These are phyloP conservation scores for Diachasma alloeum DNA, from an alignment of 1,140 invertebrate species.

Conservation along the genomic window DNA sequence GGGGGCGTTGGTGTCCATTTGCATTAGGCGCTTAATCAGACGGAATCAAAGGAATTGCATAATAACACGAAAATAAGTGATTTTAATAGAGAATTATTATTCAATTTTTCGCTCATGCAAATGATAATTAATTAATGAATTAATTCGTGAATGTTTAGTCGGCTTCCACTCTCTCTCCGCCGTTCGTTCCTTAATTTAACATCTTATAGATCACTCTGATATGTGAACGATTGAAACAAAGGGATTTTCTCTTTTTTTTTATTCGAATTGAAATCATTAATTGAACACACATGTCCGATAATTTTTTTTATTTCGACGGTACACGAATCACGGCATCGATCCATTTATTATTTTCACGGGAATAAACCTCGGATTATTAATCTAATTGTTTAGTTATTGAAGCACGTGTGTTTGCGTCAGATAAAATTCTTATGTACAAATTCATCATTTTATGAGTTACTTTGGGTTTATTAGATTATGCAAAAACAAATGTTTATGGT, in stretches of 20 bases:
- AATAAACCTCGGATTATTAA: neutral
- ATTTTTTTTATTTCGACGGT: conserved; percentile 17
- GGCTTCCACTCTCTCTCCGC: neutral
- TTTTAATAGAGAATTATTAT: too few species aligned
- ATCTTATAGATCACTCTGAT: conserved; percentile 54
- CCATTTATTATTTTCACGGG: neutral
- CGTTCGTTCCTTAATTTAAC: conserved; percentile 39
- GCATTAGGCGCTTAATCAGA: too few species aligned
- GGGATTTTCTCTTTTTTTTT: conserved; percentile 24
- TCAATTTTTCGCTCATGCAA: too few species aligned
- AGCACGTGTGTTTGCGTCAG: conserved; percentile 20
- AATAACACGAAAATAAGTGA: too few species aligned
- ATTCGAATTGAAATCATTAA: conserved; percentile 17
- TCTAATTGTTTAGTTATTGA: neutral
- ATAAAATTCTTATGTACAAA: conserved; percentile 26
- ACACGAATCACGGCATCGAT: neutral
- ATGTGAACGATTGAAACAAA: conserved; percentile 52
- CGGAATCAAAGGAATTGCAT: too few species aligned
- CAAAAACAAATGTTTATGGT: neutral
- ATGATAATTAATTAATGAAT: conserved; percentile 20
- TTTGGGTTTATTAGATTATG: conserved; percentile 44
- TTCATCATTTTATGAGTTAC: conserved; percentile 41
- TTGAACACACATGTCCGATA: conserved; percentile 11
- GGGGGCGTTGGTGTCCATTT: too few species aligned
- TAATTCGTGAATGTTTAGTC: neutral